A percentile compares a stretch with the other conserved stretches of the same genome.
These are phyloP conservation scores for Aleiodes testaceus DNA, from an alignment of 2,888 invertebrate species.

Conservation along the genomic window DNA sequence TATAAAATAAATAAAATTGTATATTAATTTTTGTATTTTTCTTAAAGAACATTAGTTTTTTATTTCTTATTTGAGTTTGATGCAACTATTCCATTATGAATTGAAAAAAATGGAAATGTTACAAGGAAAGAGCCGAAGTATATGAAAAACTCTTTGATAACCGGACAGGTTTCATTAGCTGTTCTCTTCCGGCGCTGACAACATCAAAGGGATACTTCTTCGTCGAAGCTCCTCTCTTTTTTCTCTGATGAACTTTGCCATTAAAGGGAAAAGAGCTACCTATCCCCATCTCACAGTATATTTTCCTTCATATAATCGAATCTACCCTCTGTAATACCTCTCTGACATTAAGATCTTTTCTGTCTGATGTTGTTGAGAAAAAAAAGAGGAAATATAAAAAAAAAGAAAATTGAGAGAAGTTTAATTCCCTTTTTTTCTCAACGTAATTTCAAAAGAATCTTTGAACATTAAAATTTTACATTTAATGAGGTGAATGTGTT, in stretches of 20 bases:
- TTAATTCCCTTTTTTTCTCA: slow-evolving; percentile 7
- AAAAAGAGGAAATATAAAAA: background rate
- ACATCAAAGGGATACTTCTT: slow-evolving; percentile 29
- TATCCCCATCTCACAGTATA: slow-evolving; percentile 22
- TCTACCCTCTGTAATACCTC: slow-evolving; percentile 34
- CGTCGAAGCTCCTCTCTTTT: background rate
- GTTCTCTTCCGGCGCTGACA: slow-evolving; percentile 10
- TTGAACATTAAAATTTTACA: slow-evolving; percentile 10
- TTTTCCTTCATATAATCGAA: slow-evolving; percentile 41
- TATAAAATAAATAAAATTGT: no score
- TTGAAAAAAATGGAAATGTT: slow-evolving; percentile 11
- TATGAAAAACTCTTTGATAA: slow-evolving; percentile 15
- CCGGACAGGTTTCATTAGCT: slow-evolving; percentile 30
- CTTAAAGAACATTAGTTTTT: no score
- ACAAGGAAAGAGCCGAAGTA: slow-evolving; percentile 6
- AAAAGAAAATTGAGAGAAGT: background rate
- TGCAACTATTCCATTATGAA: background rate
- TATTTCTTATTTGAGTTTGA: background rate
- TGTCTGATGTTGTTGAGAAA: slow-evolving; percentile 2
- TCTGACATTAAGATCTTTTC: slow-evolving; percentile 23
- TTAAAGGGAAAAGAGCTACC: slow-evolving; percentile 19
- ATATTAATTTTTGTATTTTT: no score
- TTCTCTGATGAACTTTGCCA: slow-evolving; percentile 29
- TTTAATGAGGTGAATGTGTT: background rate
- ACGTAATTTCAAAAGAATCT: background rate